Conservation (phyloP, 2,888 invertebrate species). For the Apodemia mormo region DNA sequence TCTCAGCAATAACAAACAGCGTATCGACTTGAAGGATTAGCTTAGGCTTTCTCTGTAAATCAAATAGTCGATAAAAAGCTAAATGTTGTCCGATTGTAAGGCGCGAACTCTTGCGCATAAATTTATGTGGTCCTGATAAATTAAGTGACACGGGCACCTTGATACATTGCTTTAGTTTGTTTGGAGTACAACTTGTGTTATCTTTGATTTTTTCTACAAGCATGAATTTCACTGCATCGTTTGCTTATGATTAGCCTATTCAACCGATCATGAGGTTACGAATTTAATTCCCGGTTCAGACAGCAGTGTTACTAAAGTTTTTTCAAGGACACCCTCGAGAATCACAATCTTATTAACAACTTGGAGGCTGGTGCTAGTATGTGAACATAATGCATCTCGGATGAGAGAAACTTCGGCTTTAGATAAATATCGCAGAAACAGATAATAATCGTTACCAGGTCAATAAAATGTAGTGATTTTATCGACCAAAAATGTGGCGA, state of each 20-base stretch:
- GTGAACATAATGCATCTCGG: too few species aligned
- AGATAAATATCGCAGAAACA: too few species aligned
- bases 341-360: too few species aligned
- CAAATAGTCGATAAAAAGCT: conserved; percentile 79
- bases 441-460: too few species aligned
- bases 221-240: not conserved
- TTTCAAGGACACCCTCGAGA: too few species aligned
- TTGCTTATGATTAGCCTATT: not conserved
- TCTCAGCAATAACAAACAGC: conserved; percentile 43
- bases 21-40: conserved; percentile 79
- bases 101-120: conserved; percentile 69
- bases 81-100: conserved; percentile 77
- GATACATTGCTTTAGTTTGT: conserved; percentile 56
- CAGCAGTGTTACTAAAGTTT: too few species aligned
- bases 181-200: conserved; percentile 24
- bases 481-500: too few species aligned
- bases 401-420: too few species aligned
- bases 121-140: conserved; percentile 76
- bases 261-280: too few species aligned
- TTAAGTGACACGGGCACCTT: conserved; percentile 60
- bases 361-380: too few species aligned
- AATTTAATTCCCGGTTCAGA: too few species aligned
- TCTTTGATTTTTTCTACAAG: conserved; percentile 13
- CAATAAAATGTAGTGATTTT: too few species aligned
- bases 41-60: conserved; percentile 62